Conservation (phyloP, 2,113 vertebrate species). For the Trichechus manatus region DNA sequence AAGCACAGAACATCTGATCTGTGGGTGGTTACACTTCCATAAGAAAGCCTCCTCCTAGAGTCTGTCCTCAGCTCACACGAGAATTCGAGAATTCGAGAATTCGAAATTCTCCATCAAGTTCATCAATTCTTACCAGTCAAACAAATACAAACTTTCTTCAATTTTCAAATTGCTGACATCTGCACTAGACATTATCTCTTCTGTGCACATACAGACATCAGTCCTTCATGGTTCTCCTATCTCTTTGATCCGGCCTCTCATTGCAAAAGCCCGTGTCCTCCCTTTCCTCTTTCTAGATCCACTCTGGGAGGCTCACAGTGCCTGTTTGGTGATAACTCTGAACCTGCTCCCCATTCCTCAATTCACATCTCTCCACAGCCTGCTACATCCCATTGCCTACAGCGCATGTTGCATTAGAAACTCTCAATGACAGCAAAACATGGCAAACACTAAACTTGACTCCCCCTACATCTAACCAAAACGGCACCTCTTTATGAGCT, state of each 20-base stretch:
- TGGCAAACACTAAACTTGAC: background rate
- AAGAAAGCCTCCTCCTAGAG: background rate
- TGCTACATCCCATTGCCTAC: background rate
- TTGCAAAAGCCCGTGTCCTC: conserved; percentile 13
- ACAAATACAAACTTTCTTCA: conserved; percentile 9
- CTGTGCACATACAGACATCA: background rate
- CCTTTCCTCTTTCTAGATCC: conserved; percentile 23
- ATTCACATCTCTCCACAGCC: background rate
- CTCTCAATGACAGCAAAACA: background rate
- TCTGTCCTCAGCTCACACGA: background rate
- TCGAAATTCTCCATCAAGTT: conserved; percentile 38
- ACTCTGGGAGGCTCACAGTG: background rate
- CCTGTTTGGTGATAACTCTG: background rate
- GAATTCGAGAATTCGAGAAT: background rate
- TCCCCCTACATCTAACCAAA: background rate
- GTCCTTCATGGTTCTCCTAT: background rate
- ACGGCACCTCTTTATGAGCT: background rate
- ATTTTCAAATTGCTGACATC: conserved; percentile 51
- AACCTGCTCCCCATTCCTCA: conserved; percentile 21
- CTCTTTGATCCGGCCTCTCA: background rate
- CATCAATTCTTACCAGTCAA: conserved; percentile 11
- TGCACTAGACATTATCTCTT: background rate
- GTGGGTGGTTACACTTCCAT: background rate
- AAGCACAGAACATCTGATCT: background rate
- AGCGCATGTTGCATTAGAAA: conserved; percentile 24